Base-by-base conservation (phyloP, 2,888 invertebrate genomes). In the Plebejus anna region DNA sequence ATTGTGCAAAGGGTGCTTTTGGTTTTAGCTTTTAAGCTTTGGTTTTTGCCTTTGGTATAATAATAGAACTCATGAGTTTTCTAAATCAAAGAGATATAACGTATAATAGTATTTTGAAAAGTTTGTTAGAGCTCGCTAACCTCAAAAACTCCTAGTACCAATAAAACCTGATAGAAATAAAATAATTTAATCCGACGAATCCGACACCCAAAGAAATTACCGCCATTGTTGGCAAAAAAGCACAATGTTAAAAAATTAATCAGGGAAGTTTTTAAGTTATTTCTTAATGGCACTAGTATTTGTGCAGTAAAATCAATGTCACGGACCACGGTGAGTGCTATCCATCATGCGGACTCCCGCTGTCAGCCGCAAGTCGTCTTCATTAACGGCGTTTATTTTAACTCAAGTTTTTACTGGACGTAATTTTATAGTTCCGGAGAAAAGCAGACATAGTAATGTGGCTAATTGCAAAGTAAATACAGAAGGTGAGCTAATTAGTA, bases 381-480 rank as follows among this genome's bases (percentile, higher is more conserved):
- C 84, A 88, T 88, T 87, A 88, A 85, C 82, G 82, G 79, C 78
- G 78, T 78, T 82, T 90, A 90, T 90, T 88, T 89, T 87, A 89
- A 86, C 85, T 80, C 80, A 80, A 16, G 82, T 83, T 83, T 83
- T 82, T 73, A 32, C 16, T 32, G 82, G 81, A 81, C 79, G 87
- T 88, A 90, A 89, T 90, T 90, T 89, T 88, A 89, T 89, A 88
- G 90, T 90, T 90, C 89, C 89, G 89, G 87, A 86, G 88, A 90
- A 89, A 86, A 87, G 82, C 84, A 82, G 83, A 84, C 82, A 83
- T 83, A 85, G 86, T 86, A 86, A 84, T 81, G 84, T 80, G 80
- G 83, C 82, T 87, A 89, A 90, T 90, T 87, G 84, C 32, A 4
- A 9, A 66, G 32, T 66, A 28, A 66, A 66, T 66, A 4, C 28